These are phyloP conservation scores for Abrostola tripartita DNA, from an alignment of 2,888 invertebrate genomes.

Conservation along the genomic window DNA sequence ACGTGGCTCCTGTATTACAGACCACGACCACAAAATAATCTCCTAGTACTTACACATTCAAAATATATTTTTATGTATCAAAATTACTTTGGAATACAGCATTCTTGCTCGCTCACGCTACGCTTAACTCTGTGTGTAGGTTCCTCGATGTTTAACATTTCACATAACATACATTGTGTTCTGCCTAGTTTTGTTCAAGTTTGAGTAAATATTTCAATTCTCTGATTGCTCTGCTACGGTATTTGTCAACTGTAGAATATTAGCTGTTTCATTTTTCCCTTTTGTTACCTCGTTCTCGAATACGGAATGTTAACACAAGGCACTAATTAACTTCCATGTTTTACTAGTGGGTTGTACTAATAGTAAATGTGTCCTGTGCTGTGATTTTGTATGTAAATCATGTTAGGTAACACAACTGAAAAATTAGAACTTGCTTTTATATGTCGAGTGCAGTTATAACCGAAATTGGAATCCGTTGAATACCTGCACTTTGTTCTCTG, in stretches of 20 bases:
- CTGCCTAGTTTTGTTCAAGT: constrained; percentile 58
- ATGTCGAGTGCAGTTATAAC: background rate
- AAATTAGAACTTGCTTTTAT: constrained; percentile 10
- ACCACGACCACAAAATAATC: too few species aligned
- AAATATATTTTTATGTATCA: constrained; percentile 21
- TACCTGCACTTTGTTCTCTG: background rate
- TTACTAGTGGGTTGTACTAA: constrained; percentile 41
- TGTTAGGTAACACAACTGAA: constrained; percentile 6
- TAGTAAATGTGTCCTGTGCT: constrained; percentile 41
- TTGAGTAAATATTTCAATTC: constrained; percentile 59
- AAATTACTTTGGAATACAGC: constrained; percentile 28
- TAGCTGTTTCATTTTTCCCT: constrained; percentile 53
- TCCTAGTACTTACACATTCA: constrained; percentile 18
- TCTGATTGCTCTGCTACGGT: constrained; percentile 55
- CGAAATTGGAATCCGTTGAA: background rate
- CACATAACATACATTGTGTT: constrained; percentile 56
- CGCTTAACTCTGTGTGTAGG: constrained; percentile 53
- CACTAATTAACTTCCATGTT: constrained; percentile 55
- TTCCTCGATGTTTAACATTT: constrained; percentile 57
- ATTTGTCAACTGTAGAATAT: constrained; percentile 51
- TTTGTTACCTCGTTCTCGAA: constrained; percentile 42
- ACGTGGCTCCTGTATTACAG: too few species aligned
- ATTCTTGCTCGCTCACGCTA: constrained; percentile 48
- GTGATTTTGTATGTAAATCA: constrained; percentile 20
- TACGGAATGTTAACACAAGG: constrained; percentile 41